Evolutionary conservation across 2,888 invertebrate genomes (phyloP).

Genomic region (Acanthosepion pharaonis): DNA sequence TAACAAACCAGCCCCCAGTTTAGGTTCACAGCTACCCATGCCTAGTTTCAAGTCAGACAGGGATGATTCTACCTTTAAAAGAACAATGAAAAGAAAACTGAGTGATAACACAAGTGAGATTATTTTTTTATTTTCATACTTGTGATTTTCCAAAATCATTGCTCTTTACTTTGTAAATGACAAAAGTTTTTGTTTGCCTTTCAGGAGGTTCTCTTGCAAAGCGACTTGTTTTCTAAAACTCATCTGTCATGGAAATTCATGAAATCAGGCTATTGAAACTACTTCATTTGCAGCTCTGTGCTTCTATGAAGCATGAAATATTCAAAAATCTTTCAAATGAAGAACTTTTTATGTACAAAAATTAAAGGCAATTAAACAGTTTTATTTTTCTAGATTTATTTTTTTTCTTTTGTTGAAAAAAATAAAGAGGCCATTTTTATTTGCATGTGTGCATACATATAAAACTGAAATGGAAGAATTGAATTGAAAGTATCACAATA

Average conservation of each 20-base stretch:
- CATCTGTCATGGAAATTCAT: not conserved
- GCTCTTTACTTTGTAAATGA: not conserved
- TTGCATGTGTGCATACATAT: not conserved
- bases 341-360: not conserved
- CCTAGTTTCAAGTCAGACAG: constrained; percentile 78
- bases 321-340: not conserved
- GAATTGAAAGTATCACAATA: too few species aligned
- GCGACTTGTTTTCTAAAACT: constrained; percentile 55
- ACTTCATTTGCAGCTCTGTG: not conserved
- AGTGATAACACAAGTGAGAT: constrained; percentile 59
- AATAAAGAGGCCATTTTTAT: not conserved
- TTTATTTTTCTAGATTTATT: not conserved
- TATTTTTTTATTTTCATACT: not conserved
- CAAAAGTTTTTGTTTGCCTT: not conserved
- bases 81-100: constrained; percentile 85
- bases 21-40: constrained; percentile 87
- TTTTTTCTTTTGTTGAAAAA: not conserved
- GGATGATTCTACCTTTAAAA: constrained; percentile 79
- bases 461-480: too few species aligned
- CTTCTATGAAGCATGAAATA: not conserved
- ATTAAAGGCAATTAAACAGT: not conserved
- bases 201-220: constrained; percentile 58
- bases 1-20: constrained; percentile 90
- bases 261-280: too few species aligned
- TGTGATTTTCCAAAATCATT: too few species aligned